Evolutionary conservation across 2,888 invertebrate species (phyloP), one percentile per base, ranked within the genome.

Genomic region (Andricus quercusramuli): DNA sequence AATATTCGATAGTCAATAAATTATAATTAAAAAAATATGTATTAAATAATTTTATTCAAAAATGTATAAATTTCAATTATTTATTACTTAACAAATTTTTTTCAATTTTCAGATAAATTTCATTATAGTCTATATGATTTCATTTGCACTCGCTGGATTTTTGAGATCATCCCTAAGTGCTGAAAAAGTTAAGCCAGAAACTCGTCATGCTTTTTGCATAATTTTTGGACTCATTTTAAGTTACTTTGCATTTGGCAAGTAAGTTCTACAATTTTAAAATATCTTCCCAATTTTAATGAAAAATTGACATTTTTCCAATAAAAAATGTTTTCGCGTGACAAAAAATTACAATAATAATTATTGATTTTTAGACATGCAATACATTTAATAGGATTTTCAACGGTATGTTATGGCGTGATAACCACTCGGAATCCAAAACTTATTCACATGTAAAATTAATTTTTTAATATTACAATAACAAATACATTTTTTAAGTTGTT

Each of bases 201-300:
- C 95, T 80, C 95, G 97, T 87, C 97, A 97, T 94, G 94, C 95
- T 89, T 96, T 96, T 91, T 97, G 97, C 89, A 95, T 97, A 87
- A 93, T 95, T 85, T 93, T 96, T 90, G 98, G 98, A 88, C 94
- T 98, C 90, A 93, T 95, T 89, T 96, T 97, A 93, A 96, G 97
- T 87, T 97, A 97, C 94, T 97, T 98, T 94, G 97, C 97, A 93
- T 98, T 97, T 93, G 97, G 98, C 93, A 95, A 94, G 96, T 96
- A 95, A 95, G 95, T 3, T 51, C 1, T n/a, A n/a, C 11, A 11
- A 11, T n/a, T 51, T 41, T 29, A 13, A 47, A 47, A 3, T 68
- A 44, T 44, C 22, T 47, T 47, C 22, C 56, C 20, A 41, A n/a
- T 74, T 56, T n/a, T 74, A 29, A 70, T 29, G 5, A 1, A 41